Conservation (phyloP, 2,113 vertebrate species). For the Istiophorus platypterus region DNA sequence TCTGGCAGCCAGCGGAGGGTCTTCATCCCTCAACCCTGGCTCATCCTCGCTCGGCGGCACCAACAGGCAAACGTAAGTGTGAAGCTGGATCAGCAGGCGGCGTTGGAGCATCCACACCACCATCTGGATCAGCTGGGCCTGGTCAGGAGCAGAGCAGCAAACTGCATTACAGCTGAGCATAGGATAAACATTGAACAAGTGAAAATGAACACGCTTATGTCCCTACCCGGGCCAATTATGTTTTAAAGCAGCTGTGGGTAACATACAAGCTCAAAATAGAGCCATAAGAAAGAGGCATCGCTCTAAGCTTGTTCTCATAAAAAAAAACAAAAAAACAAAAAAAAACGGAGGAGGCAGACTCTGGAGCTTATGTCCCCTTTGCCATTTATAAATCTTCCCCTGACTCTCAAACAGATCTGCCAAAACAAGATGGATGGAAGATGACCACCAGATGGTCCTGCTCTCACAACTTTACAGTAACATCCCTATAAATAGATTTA, state of each 20-base stretch:
- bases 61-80: slow-evolving; percentile 96
- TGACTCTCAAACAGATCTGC: slow-evolving; percentile 10
- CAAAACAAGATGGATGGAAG: slow-evolving; percentile 16
- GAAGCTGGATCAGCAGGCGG: slow-evolving; percentile 93
- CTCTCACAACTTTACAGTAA: slow-evolving; percentile 26
- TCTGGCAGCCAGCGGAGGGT: slow-evolving; percentile 85
- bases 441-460: slow-evolving; percentile 36
- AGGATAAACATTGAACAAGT: slow-evolving; percentile 6
- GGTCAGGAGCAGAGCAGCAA: slow-evolving; percentile 38
- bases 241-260: slow-evolving; percentile 6
- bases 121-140: slow-evolving; percentile 99
- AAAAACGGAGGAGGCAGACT: slow-evolving; percentile 55
- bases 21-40: slow-evolving; percentile 84
- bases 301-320: slow-evolving; percentile 62
- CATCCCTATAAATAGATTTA: neutral
- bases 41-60: slow-evolving; percentile 92
- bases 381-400: slow-evolving; percentile 67
- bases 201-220: neutral
- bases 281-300: slow-evolving; percentile 4
- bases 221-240: slow-evolving; percentile 19
- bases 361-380: slow-evolving; percentile 39
- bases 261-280: slow-evolving; percentile 44
- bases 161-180: slow-evolving; percentile 9
- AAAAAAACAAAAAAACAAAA: no score
- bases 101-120: slow-evolving; percentile 98